Conservation (phyloP, 2,113 vertebrate species). For the Turdus rufiventris region DNA sequence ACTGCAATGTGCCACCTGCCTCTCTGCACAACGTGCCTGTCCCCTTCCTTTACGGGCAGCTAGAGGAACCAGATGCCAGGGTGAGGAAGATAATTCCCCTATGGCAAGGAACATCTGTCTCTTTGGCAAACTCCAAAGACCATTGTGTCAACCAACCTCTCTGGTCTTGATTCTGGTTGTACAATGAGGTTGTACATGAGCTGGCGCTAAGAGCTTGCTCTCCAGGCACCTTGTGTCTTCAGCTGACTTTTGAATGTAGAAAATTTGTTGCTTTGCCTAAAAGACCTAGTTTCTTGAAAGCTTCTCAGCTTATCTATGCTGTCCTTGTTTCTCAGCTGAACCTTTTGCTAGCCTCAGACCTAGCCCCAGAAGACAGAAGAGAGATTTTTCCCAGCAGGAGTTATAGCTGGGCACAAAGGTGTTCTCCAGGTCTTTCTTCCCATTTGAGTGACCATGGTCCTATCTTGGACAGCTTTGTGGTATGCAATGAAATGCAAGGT, state of each 20-base stretch:
- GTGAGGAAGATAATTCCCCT: slow-evolving; percentile 2
- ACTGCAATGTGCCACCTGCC: neutral
- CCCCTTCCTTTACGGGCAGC: neutral
- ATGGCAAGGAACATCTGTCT: neutral
- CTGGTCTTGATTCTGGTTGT: neutral
- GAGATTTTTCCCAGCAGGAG: neutral
- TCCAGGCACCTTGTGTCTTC: neutral
- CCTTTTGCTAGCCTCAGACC: neutral
- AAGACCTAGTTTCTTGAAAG: neutral
- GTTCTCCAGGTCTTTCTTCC: neutral
- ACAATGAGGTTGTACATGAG: neutral
- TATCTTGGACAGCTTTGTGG: neutral
- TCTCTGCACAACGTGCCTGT: neutral
- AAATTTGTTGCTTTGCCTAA: neutral
- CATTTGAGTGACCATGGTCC: neutral
- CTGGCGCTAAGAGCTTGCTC: neutral
- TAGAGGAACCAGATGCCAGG: neutral
- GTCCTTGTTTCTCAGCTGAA: neutral
- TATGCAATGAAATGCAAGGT: neutral
- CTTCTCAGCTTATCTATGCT: neutral
- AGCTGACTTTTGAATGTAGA: neutral
- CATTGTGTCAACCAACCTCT: neutral
- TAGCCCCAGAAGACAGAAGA: neutral
- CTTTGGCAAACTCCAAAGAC: neutral
- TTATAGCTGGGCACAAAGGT: neutral